phyloP scores from a whole-genome alignment of 2,888 invertebrate species.

The Neoascia interrupta region DNA sequence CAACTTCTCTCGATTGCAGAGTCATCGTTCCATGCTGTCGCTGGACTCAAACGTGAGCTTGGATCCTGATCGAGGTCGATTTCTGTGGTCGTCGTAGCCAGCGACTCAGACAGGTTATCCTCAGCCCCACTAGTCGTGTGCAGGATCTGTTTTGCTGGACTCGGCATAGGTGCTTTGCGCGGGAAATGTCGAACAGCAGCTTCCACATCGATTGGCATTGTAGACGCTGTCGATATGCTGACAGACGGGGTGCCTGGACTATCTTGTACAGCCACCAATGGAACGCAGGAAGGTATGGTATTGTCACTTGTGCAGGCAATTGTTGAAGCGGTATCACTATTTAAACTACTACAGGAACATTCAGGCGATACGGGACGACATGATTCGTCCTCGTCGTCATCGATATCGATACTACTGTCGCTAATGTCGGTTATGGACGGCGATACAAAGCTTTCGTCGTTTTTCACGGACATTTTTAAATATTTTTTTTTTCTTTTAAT shows the following conservation, averaged over 20 bases:
- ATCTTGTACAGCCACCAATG: conserved; percentile 70
- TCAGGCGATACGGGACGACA: conserved; percentile 66
- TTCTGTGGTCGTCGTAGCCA: conserved; percentile 77
- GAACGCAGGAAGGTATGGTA: conserved; percentile 66
- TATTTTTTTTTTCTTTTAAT: conserved; percentile 1
- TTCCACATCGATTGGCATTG: conserved; percentile 77
- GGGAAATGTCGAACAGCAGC: conserved; percentile 73
- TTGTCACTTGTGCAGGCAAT: conserved; percentile 70
- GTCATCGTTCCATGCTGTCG: conserved; percentile 18
- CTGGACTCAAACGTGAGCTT: conserved; percentile 39
- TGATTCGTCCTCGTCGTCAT: conserved; percentile 72
- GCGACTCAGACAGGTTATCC: conserved; percentile 75
- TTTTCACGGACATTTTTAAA: conserved; percentile 49
- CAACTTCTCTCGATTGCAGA: conserved; percentile 46
- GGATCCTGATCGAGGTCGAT: conserved; percentile 76
- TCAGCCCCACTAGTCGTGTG: conserved; percentile 44
- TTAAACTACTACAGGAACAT: conserved; percentile 70
- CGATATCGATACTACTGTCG: conserved; percentile 76
- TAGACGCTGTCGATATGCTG: conserved; percentile 71
- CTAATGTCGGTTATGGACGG: conserved; percentile 72
- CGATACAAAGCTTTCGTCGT: conserved; percentile 64
- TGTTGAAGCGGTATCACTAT: conserved; percentile 69
- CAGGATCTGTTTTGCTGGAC: conserved; percentile 20
- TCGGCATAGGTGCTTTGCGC: conserved; percentile 16
- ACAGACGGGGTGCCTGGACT: conserved; percentile 63